Evolutionary conservation across 2,797 vertebrate genomes (phyloP), one percentile per base, ranked within the genome.

Genomic region (Spinus pinus): DNA sequence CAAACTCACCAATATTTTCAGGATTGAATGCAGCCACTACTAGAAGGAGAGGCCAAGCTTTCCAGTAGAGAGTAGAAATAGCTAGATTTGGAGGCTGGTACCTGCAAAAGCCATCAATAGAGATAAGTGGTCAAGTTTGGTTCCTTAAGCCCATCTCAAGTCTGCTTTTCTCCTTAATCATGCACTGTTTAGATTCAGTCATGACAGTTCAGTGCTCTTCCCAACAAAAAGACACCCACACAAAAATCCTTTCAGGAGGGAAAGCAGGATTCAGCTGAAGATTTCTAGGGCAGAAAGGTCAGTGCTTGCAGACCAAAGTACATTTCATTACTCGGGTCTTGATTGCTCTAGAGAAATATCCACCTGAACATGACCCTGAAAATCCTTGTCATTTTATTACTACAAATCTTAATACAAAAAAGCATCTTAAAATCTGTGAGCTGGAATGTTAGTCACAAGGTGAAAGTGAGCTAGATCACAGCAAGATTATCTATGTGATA

Each of bases 1-100:
- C 33, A 62, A 46, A 82, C 98, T 96, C 97, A 99, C 99, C 99
- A 11, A 99, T 99, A 94, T 99, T 99, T 96, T 99, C 99, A 7
- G 99, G 99, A 97, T 99, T 99, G 96, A 99, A 99, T 0, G 99
- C 99, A 31, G 99, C 99, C 6, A 99, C 99, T 4, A 99, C 99
- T 13, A 99, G 98, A 62, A 99, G 89, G 60, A 99, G 98, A 42
- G 99, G 98, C 99, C 99, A 99, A 0, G 99, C 99, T 93, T 99
- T 99, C 99, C 99, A 99, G 94, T 99, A 99, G 22, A 99, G 98
- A 0, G 99, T 98, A 19, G 99, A 99, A 97, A 99, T 99, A 54
- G 99, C 99, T 60, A 99, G 97, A 96, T 99, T 99, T 39, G 99
- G 99, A 21, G 99, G 98, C 95, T 99, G 99, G 95, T 99, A 99